Percentiles rank a stretch among this genome's conserved stretches.
These are phyloP conservation scores for Pogonomyrmex californicus DNA, from an alignment of 1,140 invertebrate genomes.

Conservation along the genomic window DNA sequence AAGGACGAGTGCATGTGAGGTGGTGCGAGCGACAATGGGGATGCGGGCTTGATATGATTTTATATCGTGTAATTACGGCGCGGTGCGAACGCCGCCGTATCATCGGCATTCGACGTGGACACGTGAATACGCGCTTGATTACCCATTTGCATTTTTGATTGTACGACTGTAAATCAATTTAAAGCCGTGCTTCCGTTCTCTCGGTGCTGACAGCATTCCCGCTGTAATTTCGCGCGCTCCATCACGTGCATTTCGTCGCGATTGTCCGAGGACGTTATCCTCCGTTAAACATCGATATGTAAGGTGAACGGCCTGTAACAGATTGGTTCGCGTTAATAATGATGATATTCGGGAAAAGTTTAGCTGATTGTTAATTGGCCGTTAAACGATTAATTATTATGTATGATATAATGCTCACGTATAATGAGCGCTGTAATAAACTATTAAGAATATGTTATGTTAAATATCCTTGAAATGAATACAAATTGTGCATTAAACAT, in stretches of 20 bases:
- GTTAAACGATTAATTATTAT: background rate
- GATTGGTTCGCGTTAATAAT: background rate
- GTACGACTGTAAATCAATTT: slow-evolving; percentile 62
- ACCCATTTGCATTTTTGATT: slow-evolving; percentile 67
- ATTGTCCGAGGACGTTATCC: slow-evolving; percentile 43
- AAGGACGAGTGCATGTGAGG: background rate
- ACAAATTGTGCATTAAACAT: background rate
- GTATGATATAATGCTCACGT: background rate
- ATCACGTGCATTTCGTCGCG: slow-evolving; percentile 27
- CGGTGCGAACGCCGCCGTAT: slow-evolving; percentile 21
- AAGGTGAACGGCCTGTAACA: slow-evolving; percentile 27
- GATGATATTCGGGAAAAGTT: slow-evolving; percentile 8
- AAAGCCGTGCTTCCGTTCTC: slow-evolving; percentile 39
- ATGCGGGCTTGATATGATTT: slow-evolving; percentile 41
- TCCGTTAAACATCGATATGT: slow-evolving; percentile 33
- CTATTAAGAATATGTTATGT: background rate
- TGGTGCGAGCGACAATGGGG: background rate
- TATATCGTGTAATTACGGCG: slow-evolving; percentile 48
- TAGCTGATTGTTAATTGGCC: background rate
- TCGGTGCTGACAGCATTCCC: background rate
- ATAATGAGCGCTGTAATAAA: background rate
- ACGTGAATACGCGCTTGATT: slow-evolving; percentile 60
- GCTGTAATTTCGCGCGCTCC: slow-evolving; percentile 25
- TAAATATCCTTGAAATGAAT: background rate
- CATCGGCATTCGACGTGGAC: slow-evolving; percentile 53